Percentiles rank a stretch among this genome's conserved stretches.
Evolutionary conservation across 2,113 vertebrate species (phyloP).

Genomic region (Xerus inauris): DNA sequence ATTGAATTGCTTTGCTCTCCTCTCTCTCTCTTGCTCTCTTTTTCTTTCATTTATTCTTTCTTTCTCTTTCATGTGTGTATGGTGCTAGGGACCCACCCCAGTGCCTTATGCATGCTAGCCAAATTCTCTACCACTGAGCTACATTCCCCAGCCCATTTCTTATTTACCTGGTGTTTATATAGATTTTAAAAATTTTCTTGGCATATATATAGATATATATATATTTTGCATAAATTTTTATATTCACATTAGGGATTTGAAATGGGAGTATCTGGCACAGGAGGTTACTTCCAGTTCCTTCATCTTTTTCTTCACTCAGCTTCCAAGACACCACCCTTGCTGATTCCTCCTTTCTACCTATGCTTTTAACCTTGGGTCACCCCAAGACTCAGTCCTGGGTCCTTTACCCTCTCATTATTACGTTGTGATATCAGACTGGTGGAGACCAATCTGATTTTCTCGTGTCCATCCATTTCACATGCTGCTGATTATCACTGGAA

Average conservation of each 20-base stretch:
- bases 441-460: not conserved
- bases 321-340: no score
- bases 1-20: not conserved
- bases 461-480: not conserved
- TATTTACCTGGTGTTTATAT: no score
- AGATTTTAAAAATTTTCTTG: no score
- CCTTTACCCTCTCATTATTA: not conserved
- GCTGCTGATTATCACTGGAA: not conserved
- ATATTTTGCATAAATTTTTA: not conserved
- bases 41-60: no score
- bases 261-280: not conserved
- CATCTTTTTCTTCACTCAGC: not conserved
- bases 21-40: no score
- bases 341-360: not conserved
- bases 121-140: no score
- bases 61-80: not conserved
- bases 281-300: not conserved
- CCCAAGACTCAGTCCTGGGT: not conserved
- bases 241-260: not conserved
- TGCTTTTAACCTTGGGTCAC: not conserved
- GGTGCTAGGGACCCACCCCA: no score
- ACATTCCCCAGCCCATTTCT: no score
- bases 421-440: no score
- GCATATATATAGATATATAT: not conserved
- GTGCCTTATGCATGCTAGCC: no score